Evolutionary conservation across 2,113 vertebrate species (phyloP), one percentile per base, ranked within the genome.

Genomic region (Lamprotornis superbus): DNA sequence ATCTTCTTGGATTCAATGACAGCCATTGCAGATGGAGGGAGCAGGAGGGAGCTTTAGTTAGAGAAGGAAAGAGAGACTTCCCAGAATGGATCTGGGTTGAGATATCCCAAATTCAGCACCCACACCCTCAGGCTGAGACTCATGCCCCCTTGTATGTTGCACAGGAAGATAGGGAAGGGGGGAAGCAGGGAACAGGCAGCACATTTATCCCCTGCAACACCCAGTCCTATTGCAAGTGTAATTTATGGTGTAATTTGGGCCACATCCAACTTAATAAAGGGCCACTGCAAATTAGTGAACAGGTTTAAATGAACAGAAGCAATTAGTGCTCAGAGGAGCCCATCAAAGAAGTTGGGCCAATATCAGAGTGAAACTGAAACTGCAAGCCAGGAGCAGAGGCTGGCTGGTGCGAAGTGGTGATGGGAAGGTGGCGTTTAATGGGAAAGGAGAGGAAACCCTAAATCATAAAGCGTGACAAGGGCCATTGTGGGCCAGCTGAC

Each of bases 241-340:
- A 98, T 98, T 98, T 97, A 98, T 98, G 94, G 94, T 52, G 94
- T 97, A 96, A 98, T 98, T 98, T 97, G 97, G 97, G 96, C 95
- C 31, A 27, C 96, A 94, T 97, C 97, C 97, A 97, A 98, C 97
- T 97, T 98, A 97, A 98, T 98, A 98, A 98, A 97, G 97, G 97
- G 95, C 95, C 96, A 94, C 97, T 90, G 97, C 96, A 98, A 98
- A 98, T 98, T 97, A 98, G 97, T 95, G 96, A 97, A 96, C 95
- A 95, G 96, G 97, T 97, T 96, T 98, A 98, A 98, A 98, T 98
- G 97, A 97, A 97, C 96, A 98, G 97, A 97, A 98, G 97, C 97
- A 98, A 98, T 98, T 98, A 98, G 97, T 65, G 95, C 96, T 97
- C 71, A 1, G 93, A 97, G 97, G 89, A 98, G 96, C 96, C 94